Evolutionary conservation across 2,113 vertebrate species (phyloP).

Genomic region (Dipodomys merriami): DNA sequence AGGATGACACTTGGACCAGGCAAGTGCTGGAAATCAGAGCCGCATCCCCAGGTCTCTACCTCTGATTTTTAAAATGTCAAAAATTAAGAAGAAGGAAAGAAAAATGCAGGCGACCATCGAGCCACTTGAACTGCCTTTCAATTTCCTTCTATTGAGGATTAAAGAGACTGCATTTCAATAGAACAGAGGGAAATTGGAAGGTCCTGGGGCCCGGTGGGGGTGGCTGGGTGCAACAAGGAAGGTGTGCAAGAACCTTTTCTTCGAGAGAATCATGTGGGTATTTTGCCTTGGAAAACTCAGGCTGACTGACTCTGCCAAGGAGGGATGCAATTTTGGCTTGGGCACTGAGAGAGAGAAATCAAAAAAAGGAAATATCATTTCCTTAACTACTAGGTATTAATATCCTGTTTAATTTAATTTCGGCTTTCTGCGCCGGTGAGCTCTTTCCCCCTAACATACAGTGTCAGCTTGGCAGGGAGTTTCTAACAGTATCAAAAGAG

Average conservation of each 20-base stretch:
- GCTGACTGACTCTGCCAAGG: conserved; percentile 60
- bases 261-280: background rate
- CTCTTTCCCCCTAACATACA: conserved; percentile 77
- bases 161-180: background rate
- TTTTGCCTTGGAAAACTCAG: conserved; percentile 53
- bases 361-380: conserved; percentile 84
- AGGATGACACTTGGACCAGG: too few species aligned
- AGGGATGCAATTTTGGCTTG: conserved; percentile 75
- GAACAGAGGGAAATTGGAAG: conserved; percentile 15
- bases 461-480: conserved; percentile 84
- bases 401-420: conserved; percentile 88
- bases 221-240: background rate
- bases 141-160: background rate
- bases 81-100: background rate
- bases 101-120: background rate
- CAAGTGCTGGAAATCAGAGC: background rate
- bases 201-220: background rate
- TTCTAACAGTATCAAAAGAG: conserved; percentile 80
- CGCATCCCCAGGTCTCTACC: background rate
- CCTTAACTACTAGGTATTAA: conserved; percentile 85
- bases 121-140: background rate
- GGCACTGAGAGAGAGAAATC: conserved; percentile 75
- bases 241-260: background rate
- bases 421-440: conserved; percentile 78
- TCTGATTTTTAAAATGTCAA: conserved; percentile 27